Base-by-base conservation (phyloP, 1,140 invertebrate species). In the Papilio polyxenes region DNA sequence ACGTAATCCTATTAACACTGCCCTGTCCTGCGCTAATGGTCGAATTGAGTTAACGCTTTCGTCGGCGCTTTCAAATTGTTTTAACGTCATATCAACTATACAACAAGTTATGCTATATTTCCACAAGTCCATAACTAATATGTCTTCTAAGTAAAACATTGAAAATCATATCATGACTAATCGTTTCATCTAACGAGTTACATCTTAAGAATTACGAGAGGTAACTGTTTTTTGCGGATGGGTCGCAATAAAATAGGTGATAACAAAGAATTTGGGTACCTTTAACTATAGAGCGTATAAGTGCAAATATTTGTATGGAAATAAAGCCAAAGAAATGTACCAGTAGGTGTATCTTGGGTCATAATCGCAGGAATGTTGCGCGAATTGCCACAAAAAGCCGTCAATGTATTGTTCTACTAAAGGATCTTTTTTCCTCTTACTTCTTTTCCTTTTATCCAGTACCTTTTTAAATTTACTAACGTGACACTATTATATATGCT, bases 1-100 rank as follows among this genome's bases (percentile, higher is more conserved):
- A 7, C 65, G 65, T 72, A 72, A 72, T 72, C 65, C 11, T 13
- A 40, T 72, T 72, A 72, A 72, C 65, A 72, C 65, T 13, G 31
- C 9, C 62, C 23, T 37, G 65, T 72, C 65, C 65, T 40, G 65
- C 6, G 11, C 65, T 72, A 72, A 72, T 72, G 65, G 65, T 40
- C 65, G 65, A 72, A 72, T 72, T 17, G 65, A 72, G 31, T 72
- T 72, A 72, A 31, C 31, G 31, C 31, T 20, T n/a, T 10, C 23
- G 20, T 11, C 65, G 65, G 23, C 65, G 31, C 31, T 72, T 72
- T 72, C 23, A 72, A 72, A 72, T 40, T 37, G 65, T 72, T 65
- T 65, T 72, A 72, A 65, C 15, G 65, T 40, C 13, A 65, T 65
- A 65, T 31, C 53, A 56, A 56, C 23, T 72, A 31, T 3, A 72